Evolutionary conservation across 1,140 invertebrate genomes (phyloP).

Genomic region (Pseudomyrmex pallidus): DNA sequence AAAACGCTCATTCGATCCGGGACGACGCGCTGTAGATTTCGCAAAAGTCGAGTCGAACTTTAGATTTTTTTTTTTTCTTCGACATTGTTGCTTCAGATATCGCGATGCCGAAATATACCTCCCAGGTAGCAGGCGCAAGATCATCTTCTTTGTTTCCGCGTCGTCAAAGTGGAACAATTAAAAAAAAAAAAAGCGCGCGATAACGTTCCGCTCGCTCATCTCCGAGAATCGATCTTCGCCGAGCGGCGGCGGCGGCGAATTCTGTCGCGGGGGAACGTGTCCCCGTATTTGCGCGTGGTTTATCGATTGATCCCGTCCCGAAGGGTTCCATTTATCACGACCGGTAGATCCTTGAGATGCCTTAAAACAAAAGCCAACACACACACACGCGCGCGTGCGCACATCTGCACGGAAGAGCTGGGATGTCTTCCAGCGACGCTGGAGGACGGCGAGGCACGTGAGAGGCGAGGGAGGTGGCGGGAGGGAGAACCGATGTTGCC

Average conservation of each 20-base stretch:
- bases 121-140: conserved; percentile 9
- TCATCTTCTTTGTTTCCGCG: conserved; percentile 1
- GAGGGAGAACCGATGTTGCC: conserved; percentile 46
- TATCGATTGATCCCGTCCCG: conserved; percentile 65
- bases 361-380: conserved; percentile 82
- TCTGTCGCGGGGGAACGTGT: conserved; percentile 63
- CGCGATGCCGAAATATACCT: not conserved
- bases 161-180: not conserved
- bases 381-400: too few relatives aligned
- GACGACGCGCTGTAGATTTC: conserved; percentile 52
- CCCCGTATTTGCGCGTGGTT: conserved; percentile 64
- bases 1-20: conserved; percentile 31
- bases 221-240: conserved; percentile 29
- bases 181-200: not conserved
- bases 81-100: not conserved
- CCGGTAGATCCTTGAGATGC: conserved; percentile 74
- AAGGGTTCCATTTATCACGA: conserved; percentile 82
- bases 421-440: conserved; percentile 66
- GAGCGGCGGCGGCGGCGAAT: conserved; percentile 44
- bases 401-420: conserved; percentile 70
- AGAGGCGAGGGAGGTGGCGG: conserved; percentile 60
- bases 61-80: conserved; percentile 54
- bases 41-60: conserved; percentile 48
- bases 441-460: conserved; percentile 65
- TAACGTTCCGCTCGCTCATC: conserved; percentile 19